A percentile compares a stretch with the other conserved stretches of the same genome.
phyloP scores from a whole-genome alignment of 1,140 invertebrate genomes.

The Orchestia grillus region DNA sequence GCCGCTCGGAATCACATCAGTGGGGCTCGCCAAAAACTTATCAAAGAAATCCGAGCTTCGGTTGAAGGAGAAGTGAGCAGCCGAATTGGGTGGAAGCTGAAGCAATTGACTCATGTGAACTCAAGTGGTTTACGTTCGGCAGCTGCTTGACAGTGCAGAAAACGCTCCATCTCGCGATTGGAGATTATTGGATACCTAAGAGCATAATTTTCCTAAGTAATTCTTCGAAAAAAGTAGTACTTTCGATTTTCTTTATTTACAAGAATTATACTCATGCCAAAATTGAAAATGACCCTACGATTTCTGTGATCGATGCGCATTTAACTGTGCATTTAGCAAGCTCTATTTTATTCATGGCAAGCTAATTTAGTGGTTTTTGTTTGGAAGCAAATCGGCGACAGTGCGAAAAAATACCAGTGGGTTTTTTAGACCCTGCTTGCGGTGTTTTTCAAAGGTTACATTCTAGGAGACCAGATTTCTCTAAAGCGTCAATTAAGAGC shows the following conservation, averaged over 20 bases:
- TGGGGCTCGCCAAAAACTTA: not conserved
- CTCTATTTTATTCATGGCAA: not conserved
- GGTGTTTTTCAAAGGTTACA: not conserved
- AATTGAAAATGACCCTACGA: not conserved
- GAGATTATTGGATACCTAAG: not conserved
- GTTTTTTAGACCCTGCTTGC: not conserved
- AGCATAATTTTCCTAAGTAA: not conserved
- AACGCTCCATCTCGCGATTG: not conserved
- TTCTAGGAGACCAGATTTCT: not conserved
- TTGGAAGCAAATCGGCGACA: not conserved
- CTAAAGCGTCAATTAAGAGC: too few relatives aligned
- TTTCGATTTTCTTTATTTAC: not conserved
- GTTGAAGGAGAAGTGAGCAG: not conserved
- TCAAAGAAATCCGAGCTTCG: conserved; percentile 6
- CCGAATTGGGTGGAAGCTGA: not conserved
- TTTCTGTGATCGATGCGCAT: not conserved
- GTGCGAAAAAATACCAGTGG: not conserved
- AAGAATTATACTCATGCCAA: too few relatives aligned
- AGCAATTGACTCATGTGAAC: not conserved
- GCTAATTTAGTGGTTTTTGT: not conserved
- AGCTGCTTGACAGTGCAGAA: not conserved
- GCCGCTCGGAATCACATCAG: not conserved
- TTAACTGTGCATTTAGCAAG: not conserved
- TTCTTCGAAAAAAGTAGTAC: not conserved
- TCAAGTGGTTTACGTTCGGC: not conserved